Evolutionary conservation across 64 coral and sea anemone species (phyloP).

Genomic region (Trachythela sp.): DNA sequence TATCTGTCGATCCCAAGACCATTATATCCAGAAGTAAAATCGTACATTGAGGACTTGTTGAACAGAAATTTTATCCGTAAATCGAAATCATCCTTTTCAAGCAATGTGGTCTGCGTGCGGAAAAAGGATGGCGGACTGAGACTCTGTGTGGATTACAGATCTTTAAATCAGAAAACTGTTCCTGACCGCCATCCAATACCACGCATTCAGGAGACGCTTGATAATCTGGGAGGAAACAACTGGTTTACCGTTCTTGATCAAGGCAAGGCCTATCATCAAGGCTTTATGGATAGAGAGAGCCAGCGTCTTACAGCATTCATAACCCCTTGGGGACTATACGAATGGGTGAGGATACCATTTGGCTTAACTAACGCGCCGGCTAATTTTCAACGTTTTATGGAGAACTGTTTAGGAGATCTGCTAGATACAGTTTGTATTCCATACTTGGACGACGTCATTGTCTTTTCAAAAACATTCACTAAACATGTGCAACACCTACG

Average conservation of each 20-base stretch:
- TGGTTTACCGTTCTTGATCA: conserved; percentile 35
- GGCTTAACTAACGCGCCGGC: background rate
- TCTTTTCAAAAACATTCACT: background rate
- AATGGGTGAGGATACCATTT: background rate
- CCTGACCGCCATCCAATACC: conserved; percentile 33
- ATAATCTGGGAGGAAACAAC: conserved; percentile 34
- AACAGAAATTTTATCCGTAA: conserved; percentile 20
- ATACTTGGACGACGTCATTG: background rate
- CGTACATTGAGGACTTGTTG: conserved; percentile 28
- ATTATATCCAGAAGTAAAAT: conserved; percentile 35
- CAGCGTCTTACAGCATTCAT: background rate
- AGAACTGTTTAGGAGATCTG: background rate
- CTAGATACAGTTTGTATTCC: background rate
- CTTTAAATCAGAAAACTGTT: conserved; percentile 14
- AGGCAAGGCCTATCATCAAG: conserved; percentile 35
- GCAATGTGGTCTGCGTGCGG: conserved; percentile 14
- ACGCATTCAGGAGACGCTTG: conserved; percentile 8
- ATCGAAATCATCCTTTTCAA: conserved; percentile 24
- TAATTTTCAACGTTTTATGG: background rate
- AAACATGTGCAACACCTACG: background rate
- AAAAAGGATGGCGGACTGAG: conserved; percentile 27
- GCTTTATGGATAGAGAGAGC: background rate
- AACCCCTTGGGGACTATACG: background rate
- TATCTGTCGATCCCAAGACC: conserved; percentile 26
- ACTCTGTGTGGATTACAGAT: conserved; percentile 26